phyloP scores from a whole-genome alignment of 2,113 vertebrate genomes.

The Strix aluco region DNA sequence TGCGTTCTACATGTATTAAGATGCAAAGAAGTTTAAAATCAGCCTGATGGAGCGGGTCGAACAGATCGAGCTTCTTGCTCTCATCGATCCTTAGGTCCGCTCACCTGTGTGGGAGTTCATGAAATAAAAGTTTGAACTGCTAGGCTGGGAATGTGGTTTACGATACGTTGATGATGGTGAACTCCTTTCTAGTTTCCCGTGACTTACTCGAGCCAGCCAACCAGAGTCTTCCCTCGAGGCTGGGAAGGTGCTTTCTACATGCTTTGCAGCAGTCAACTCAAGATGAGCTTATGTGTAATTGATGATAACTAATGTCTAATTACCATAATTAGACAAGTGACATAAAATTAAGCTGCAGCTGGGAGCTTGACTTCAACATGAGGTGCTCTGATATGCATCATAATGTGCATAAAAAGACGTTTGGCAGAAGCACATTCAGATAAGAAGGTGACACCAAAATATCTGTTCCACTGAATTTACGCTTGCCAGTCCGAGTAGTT shows the following conservation, averaged over 20 bases:
- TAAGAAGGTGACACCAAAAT: background rate
- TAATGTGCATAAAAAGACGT: background rate
- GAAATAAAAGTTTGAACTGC: background rate
- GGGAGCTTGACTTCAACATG: background rate
- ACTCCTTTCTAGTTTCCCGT: background rate
- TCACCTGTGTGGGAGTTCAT: background rate
- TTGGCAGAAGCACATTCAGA: background rate
- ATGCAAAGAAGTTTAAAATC: background rate
- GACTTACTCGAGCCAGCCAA: background rate
- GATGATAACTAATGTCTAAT: slow-evolving; percentile 54
- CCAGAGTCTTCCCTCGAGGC: background rate
- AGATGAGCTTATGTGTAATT: slow-evolving; percentile 33
- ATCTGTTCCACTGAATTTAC: background rate
- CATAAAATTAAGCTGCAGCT: slow-evolving; percentile 51
- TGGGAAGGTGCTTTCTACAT: background rate
- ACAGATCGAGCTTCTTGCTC: background rate
- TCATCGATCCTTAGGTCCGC: background rate
- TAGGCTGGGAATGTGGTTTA: background rate
- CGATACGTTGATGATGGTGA: background rate
- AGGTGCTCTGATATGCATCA: background rate
- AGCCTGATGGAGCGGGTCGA: background rate
- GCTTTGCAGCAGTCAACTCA: background rate
- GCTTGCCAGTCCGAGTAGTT: background rate
- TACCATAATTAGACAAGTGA: slow-evolving; percentile 47
- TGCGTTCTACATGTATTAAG: background rate